Conservation (phyloP, 2,888 invertebrate species). For the Dasysyrphus tricinctus region DNA sequence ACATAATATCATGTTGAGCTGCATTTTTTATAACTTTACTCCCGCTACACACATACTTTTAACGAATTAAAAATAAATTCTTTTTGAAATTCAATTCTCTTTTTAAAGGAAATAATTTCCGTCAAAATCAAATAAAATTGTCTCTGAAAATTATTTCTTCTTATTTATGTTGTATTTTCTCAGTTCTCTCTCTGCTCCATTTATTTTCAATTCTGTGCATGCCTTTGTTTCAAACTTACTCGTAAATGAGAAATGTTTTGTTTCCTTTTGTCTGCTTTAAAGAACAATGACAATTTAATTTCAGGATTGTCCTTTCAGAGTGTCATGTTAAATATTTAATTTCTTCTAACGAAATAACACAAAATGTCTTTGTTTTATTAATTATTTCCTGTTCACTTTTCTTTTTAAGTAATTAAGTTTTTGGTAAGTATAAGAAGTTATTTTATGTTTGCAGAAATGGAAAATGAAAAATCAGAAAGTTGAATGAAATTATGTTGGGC, state of each 20-base stretch:
- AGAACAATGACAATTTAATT: constrained; percentile 5
- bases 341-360: constrained; percentile 8
- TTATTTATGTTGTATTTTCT: constrained; percentile 18
- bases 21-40: too few species aligned
- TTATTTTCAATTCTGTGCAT: constrained; percentile 10
- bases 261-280: background rate
- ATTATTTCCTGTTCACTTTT: background rate
- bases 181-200: constrained; percentile 3
- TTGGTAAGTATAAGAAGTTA: background rate
- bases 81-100: background rate
- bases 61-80: constrained; percentile 3
- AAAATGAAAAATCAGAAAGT: background rate
- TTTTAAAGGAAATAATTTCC: background rate
- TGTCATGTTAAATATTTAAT: constrained; percentile 24
- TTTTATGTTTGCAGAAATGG: background rate
- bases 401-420: background rate
- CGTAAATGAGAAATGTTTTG: constrained; percentile 1
- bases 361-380: background rate
- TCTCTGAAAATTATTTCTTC: background rate
- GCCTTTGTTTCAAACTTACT: background rate
- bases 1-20: too few species aligned
- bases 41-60: too few species aligned
- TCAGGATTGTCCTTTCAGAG: background rate
- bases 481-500: background rate
- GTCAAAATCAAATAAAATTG: constrained; percentile 11